Evolutionary conservation across 2,888 invertebrate species (phyloP), one percentile per base, ranked within the genome.

Genomic region (Argyresthia albistria): DNA sequence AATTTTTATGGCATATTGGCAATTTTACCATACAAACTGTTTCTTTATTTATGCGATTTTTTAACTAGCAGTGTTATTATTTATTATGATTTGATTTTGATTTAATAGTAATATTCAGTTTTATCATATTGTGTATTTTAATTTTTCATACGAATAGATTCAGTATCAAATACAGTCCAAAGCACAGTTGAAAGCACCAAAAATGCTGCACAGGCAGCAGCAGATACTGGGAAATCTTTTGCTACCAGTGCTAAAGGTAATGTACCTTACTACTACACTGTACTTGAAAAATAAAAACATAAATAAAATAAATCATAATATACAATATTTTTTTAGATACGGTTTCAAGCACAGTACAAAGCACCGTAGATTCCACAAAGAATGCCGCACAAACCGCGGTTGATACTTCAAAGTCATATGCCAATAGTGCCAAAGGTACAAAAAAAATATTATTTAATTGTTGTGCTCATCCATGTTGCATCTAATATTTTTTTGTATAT

Each of bases 111-210:
- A n/a, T n/a, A n/a, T n/a, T n/a, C n/a, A n/a, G n/a, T n/a, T n/a
- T 25, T 39, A n/a, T 11, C 8, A 9, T 8, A 39, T 9, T 1
- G 4, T 4, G n/a, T 39, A 39, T 11, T 35, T 51, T 51, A 12
- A 25, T 46, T 46, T 50, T 55, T 54, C 53, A 52, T 37, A 43
- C 55, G 66, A 65, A 54, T 74, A 77, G 77, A 76, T 56, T 67
- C 73, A 1, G 67, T 76, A 56, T 57, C 69, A 45, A 70, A 61
- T 36, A 69, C 72, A 1, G 67, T 76, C 55, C 57, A 68, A 47
- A 70, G 62, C 36, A 69, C 72, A 35, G 67, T 79, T 59, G 76
- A 73, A 55, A 70, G 72, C 9, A 71, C 73, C 12, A 76, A 73
- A 60, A 71, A 65, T 59, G 63, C 65, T 37, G 59, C 59, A 1